Evolutionary conservation across 2,888 invertebrate genomes (phyloP).

Genomic region (Suillia variegata): DNA sequence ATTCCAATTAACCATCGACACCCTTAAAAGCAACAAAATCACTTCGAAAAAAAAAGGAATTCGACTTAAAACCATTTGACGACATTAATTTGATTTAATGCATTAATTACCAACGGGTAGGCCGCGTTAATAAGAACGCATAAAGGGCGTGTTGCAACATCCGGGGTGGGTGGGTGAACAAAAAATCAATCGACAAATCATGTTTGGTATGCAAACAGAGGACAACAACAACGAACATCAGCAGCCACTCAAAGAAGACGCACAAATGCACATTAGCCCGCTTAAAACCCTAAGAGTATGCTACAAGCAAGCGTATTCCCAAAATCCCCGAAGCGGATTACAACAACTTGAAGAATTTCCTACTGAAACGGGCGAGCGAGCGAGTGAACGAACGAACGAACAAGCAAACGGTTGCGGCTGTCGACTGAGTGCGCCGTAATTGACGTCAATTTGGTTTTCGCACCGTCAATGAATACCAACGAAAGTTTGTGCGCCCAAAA

Average conservation of each 20-base stretch:
- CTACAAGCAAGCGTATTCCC: constrained; percentile 49
- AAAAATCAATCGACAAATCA: constrained; percentile 30
- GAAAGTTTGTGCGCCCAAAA: constrained; percentile 8
- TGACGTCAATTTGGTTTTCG: constrained; percentile 63
- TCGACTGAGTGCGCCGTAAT: constrained; percentile 57
- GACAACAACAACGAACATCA: constrained; percentile 33
- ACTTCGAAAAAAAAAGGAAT: too few relatives aligned
- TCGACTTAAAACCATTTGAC: constrained; percentile 54
- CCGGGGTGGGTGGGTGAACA: not conserved
- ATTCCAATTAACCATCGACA: not conserved
- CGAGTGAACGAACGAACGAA: too few relatives aligned
- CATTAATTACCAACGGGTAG: constrained; percentile 52
- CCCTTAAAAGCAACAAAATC: constrained; percentile 11
- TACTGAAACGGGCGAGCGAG: not conserved
- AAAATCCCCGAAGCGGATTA: constrained; percentile 62
- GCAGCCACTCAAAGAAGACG: constrained; percentile 9
- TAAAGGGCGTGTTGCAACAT: not conserved
- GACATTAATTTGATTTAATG: constrained; percentile 59
- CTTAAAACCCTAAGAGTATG: constrained; percentile 49
- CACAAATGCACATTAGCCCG: constrained; percentile 29
- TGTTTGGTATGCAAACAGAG: constrained; percentile 26
- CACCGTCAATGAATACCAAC: constrained; percentile 59
- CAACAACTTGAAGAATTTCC: constrained; percentile 32
- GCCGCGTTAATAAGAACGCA: constrained; percentile 15
- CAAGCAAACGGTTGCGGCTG: constrained; percentile 30